These are phyloP conservation scores for Eospalax fontanierii DNA, from an alignment of 2,797 vertebrate genomes.

Conservation along the genomic window DNA sequence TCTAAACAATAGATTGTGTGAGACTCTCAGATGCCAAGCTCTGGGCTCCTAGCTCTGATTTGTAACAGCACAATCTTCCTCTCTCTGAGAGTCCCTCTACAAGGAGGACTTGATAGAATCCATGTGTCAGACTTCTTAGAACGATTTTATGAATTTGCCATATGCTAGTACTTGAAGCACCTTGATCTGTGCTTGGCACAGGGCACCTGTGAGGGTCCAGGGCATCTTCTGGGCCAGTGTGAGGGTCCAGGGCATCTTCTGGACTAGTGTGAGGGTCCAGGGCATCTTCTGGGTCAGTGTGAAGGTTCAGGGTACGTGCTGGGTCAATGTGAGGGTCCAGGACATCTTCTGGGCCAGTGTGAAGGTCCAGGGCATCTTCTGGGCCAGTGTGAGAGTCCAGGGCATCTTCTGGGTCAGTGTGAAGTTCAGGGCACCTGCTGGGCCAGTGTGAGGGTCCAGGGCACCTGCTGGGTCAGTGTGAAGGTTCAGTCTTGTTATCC, in stretches of 20 bases:
- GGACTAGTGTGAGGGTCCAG: neutral
- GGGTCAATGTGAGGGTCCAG: neutral
- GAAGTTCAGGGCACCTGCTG: too few relatives aligned
- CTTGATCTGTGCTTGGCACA: neutral
- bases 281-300: too few relatives aligned
- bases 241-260: neutral
- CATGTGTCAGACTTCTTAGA: accelerated
- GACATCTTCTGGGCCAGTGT: too few relatives aligned
- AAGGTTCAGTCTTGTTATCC: neutral
- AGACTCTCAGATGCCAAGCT: constrained; percentile 79
- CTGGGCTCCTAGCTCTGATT: constrained; percentile 69
- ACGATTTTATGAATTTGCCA: neutral
- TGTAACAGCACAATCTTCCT: constrained; percentile 71
- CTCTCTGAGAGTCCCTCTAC: constrained; percentile 27
- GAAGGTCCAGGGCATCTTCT: neutral
- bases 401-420: too few relatives aligned
- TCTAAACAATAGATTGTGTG: constrained; percentile 76
- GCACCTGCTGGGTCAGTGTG: too few relatives aligned
- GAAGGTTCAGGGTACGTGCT: neutral
- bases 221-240: too few relatives aligned
- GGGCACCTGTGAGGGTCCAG: neutral
- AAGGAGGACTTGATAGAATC: neutral
- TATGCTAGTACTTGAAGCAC: neutral
- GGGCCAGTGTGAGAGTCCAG: too few relatives aligned
- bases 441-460: neutral